Evolutionary conservation across 2,113 vertebrate species (phyloP).

Genomic region (Sporophila hypoxantha): DNA sequence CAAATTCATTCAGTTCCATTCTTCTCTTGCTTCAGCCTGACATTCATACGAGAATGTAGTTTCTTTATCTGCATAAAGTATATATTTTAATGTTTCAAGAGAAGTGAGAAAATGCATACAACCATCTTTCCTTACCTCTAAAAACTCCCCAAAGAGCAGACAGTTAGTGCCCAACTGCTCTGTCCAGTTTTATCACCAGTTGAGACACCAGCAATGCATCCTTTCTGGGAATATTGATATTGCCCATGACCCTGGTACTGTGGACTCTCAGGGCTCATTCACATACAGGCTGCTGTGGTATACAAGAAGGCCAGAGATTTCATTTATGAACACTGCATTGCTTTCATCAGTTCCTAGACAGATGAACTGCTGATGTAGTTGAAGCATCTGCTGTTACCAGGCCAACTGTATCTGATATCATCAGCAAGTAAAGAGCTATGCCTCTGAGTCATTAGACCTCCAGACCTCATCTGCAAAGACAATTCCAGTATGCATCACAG

Average conservation of each 20-base stretch:
- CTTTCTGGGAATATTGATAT: neutral
- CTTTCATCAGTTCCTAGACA: neutral
- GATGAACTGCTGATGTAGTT: neutral
- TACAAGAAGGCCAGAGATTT: neutral
- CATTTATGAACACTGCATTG: neutral
- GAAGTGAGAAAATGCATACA: neutral
- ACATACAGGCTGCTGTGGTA: neutral
- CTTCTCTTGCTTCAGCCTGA: neutral
- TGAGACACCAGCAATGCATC: neutral
- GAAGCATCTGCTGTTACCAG: neutral
- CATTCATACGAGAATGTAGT: neutral
- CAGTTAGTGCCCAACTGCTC: neutral
- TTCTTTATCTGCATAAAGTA: neutral
- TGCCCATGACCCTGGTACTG: neutral
- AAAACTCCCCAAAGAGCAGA: neutral
- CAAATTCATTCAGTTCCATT: neutral
- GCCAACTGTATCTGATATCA: neutral
- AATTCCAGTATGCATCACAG: neutral
- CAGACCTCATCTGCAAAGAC: neutral
- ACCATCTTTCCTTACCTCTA: neutral
- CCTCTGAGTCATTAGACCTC: neutral
- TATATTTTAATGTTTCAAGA: neutral
- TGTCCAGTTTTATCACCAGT: neutral
- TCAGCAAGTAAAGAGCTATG: neutral
- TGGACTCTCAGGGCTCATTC: neutral